Evolutionary conservation across 1,140 invertebrate genomes (phyloP).

Genomic region (Sogatella furcifera): DNA sequence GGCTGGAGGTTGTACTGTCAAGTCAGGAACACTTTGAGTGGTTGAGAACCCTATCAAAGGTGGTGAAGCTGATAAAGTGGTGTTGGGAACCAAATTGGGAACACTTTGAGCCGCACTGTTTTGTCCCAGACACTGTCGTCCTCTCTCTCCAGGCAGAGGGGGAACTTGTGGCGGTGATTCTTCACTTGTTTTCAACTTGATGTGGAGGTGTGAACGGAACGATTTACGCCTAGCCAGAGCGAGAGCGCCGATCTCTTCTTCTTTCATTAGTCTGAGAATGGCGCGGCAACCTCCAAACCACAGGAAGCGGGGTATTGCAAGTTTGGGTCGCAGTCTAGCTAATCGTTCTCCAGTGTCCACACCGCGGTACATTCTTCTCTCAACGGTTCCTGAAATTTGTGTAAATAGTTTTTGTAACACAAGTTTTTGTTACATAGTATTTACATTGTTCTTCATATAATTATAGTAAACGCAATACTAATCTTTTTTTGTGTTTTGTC

Average conservation of each 20-base stretch:
- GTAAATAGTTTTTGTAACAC: too few relatives aligned
- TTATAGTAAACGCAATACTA: too few relatives aligned
- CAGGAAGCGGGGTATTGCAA: conserved; percentile 14
- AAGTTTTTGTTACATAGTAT: too few relatives aligned
- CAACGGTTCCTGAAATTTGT: conserved; percentile 29
- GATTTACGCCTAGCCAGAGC: conserved; percentile 19
- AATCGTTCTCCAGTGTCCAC: conserved; percentile 36
- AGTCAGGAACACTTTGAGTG: background rate
- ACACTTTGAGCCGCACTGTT: background rate
- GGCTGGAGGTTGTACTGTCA: background rate
- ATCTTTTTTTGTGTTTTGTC: too few relatives aligned
- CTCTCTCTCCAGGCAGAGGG: background rate
- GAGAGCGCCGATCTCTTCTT: conserved; percentile 13
- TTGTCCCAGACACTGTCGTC: background rate
- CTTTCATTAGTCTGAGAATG: conserved; percentile 15
- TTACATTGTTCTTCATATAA: too few relatives aligned
- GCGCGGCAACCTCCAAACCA: conserved; percentile 17
- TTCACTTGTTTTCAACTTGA: conserved; percentile 15
- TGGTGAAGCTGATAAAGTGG: background rate
- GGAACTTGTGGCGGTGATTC: background rate
- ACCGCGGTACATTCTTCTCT: conserved; percentile 33
- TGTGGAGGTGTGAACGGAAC: conserved; percentile 24
- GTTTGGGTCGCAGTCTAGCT: conserved; percentile 25
- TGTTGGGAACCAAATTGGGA: background rate
- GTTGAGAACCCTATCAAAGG: background rate